phyloP scores from a whole-genome alignment of 2,113 vertebrate genomes.

The Alligator mississippiensis region DNA sequence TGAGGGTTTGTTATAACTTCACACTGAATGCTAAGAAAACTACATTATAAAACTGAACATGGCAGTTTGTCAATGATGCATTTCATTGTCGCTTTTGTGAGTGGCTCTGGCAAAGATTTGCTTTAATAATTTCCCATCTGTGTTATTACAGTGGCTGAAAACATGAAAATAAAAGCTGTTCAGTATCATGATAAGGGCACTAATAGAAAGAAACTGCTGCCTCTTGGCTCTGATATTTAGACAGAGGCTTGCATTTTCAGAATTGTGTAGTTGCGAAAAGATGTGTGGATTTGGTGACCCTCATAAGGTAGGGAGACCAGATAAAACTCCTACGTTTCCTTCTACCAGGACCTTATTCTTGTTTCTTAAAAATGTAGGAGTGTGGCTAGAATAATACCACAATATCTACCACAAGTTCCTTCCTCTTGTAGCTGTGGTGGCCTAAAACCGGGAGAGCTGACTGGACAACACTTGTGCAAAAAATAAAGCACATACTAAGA shows the following conservation, averaged over 20 bases:
- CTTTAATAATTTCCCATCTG: neutral
- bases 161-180: neutral
- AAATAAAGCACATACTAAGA: neutral
- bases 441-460: neutral
- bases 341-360: neutral
- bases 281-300: neutral
- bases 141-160: neutral
- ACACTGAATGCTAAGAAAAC: slow-evolving; percentile 35
- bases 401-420: neutral
- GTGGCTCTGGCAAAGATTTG: neutral
- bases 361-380: neutral
- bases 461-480: neutral
- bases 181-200: neutral
- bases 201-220: neutral
- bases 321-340: neutral
- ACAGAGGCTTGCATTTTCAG: neutral
- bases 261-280: neutral
- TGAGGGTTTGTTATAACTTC: slow-evolving; percentile 78
- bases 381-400: rapidly evolving
- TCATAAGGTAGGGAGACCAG: neutral
- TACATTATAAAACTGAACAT: slow-evolving; percentile 10
- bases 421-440: neutral
- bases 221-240: neutral
- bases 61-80: neutral
- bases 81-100: neutral